Conservation (phyloP, 2,113 vertebrate genomes). For the rabbit (Oryctolagus cuniculus) region DNA sequence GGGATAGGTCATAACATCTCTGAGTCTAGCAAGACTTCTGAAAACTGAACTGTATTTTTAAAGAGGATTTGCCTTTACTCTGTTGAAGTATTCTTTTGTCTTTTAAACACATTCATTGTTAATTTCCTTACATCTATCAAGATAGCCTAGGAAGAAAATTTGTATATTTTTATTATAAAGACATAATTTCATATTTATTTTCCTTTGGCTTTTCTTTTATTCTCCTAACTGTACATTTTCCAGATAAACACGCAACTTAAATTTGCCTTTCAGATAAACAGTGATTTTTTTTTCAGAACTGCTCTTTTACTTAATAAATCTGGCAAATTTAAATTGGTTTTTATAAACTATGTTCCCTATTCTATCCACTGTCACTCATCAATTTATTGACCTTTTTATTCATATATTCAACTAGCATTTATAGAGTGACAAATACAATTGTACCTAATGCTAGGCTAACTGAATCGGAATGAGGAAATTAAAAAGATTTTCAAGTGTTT, state of each 20-base stretch:
- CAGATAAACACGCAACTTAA: background rate
- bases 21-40: slow-evolving; percentile 2
- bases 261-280: slow-evolving; percentile 39
- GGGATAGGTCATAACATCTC: slow-evolving; percentile 26
- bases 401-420: background rate
- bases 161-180: slow-evolving; percentile 19
- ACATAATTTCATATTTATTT: slow-evolving; percentile 34
- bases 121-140: slow-evolving; percentile 10
- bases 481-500: background rate
- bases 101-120: slow-evolving; percentile 13
- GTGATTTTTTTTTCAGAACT: background rate
- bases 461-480: background rate
- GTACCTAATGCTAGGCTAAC: background rate
- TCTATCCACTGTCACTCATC: background rate
- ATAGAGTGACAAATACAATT: background rate
- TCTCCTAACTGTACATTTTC: slow-evolving; percentile 27
- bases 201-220: background rate
- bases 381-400: background rate
- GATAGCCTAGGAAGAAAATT: background rate
- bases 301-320: background rate
- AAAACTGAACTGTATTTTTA: slow-evolving; percentile 50
- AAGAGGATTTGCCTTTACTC: slow-evolving; percentile 55
- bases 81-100: slow-evolving; percentile 37
- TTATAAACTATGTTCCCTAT: background rate
- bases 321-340: background rate